Percentiles rank a stretch among this genome's conserved stretches.
These are phyloP conservation scores for Erinaceus europaeus DNA, from an alignment of 2,113 vertebrate genomes.

Conservation along the genomic window DNA sequence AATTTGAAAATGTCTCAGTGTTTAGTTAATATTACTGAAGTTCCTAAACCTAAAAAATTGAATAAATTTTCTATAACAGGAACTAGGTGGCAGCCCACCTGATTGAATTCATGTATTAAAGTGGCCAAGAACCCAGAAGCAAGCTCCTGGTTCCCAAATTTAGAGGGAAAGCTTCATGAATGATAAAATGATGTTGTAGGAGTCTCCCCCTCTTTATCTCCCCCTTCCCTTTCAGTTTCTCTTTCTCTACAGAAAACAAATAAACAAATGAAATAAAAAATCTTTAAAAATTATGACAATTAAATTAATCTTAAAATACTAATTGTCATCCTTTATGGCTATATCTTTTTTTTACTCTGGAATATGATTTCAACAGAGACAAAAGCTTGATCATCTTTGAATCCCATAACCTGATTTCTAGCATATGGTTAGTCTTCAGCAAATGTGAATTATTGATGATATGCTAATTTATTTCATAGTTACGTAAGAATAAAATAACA, in stretches of 20 bases:
- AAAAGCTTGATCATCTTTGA: background rate
- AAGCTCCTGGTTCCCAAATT: no score
- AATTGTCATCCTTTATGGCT: background rate
- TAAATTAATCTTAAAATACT: conserved; percentile 1
- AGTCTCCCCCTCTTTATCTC: no score
- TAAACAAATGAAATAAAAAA: no score
- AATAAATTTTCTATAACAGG: no score
- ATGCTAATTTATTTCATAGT: background rate
- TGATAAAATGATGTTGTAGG: no score
- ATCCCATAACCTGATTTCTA: background rate
- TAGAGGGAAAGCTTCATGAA: no score
- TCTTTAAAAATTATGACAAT: no score
- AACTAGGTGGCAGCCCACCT: no score
- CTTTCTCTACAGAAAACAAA: no score
- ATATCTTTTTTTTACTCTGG: background rate
- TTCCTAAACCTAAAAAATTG: background rate
- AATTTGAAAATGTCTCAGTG: background rate
- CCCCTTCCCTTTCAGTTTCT: no score
- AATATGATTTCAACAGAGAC: background rate
- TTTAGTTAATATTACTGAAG: background rate
- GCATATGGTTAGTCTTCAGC: background rate
- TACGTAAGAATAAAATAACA: background rate
- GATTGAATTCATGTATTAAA: no score
- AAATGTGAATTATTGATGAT: background rate
- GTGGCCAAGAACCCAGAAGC: no score